Evolutionary conservation across 2,797 vertebrate species (phyloP).

Genomic region (Darevskia mixta): DNA sequence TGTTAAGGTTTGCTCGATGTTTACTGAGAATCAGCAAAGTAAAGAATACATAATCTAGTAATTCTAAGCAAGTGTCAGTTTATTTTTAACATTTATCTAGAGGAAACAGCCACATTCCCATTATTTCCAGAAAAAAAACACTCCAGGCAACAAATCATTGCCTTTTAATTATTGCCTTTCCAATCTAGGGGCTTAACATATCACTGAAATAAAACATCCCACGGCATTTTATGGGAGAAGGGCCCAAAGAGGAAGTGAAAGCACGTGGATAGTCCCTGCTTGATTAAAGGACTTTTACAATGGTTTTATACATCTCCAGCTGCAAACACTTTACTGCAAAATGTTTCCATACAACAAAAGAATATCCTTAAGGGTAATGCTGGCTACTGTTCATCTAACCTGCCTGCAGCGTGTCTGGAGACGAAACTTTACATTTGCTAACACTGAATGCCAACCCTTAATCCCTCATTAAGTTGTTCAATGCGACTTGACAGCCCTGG

Average conservation of each 20-base stretch:
- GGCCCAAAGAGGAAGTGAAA: conserved; percentile 32
- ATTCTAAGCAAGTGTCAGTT: conserved; percentile 58
- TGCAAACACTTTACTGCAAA: conserved; percentile 68
- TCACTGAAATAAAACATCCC: conserved; percentile 38
- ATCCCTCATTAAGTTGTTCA: conserved; percentile 20
- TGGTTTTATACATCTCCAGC: conserved; percentile 68
- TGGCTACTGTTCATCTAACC: conserved; percentile 62
- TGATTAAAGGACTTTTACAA: conserved; percentile 64
- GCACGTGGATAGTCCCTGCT: conserved; percentile 54
- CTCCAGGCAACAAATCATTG: conserved; percentile 25
- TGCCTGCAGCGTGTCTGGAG: conserved; percentile 37
- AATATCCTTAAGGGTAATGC: conserved; percentile 46
- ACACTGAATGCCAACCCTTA: conserved; percentile 29
- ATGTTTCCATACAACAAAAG: conserved; percentile 58
- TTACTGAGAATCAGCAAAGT: no score
- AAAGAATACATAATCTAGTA: conserved; percentile 15
- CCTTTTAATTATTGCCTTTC: conserved; percentile 54
- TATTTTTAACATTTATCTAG: conserved; percentile 30
- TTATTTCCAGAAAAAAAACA: conserved; percentile 28
- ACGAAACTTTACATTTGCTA: conserved; percentile 47
- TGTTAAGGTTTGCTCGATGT: no score
- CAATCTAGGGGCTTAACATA: conserved; percentile 40
- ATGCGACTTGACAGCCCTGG: background rate
- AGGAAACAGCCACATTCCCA: conserved; percentile 60
- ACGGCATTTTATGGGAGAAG: conserved; percentile 37